Base-by-base conservation (phyloP, 2,797 vertebrate species). In the Mus spretus region DNA sequence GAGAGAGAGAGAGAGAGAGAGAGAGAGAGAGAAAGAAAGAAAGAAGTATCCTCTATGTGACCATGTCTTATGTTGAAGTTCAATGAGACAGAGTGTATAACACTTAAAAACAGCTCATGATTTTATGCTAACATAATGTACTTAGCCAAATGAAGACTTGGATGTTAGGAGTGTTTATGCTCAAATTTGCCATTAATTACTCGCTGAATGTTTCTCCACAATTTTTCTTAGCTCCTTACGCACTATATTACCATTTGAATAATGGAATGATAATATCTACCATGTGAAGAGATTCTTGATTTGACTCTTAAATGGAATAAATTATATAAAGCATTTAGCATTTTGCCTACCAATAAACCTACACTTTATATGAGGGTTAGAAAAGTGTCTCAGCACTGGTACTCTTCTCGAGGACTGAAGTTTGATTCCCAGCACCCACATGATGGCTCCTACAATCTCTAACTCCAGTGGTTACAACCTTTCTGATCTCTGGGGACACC, bases 301-400 rank as follows among this genome's bases (percentile, higher is more conserved):
- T 88, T 89, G 37, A 81, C 90, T 17, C 81, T 81, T 83, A 87
- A 96, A 86, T 84, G 37, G 91, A 93, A 94, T 78, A 91, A 88
- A 70, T 90, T 22, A 84, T 77, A 90, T 82, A 59, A 88, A 65
- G 15, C 28, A 87, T 89, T 10, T 67, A 87, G 10, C 37, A 61
- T 80, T 89, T 91, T 91, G 13, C 47, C 61, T 83, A 26, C 24
- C 89, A 94, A 85, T 82, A 70, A 91, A 90, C 15, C n/a, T 72
- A 72, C 77, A 15, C 10, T 34, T 77, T 57, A 40, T 28, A 17
- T 86, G 47, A 55, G 15, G 15, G n/a, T 24, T 74, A 14, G 14
- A 57, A 26, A 40, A 5, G 28, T 87, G 24, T 14, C 4, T 74
- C n/a, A 12, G 28, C 19, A 24, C 12, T 86, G 6, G 4, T 37